Evolutionary conservation across 2,888 invertebrate species (phyloP).

Genomic region (Nemotelus pantherinus): DNA sequence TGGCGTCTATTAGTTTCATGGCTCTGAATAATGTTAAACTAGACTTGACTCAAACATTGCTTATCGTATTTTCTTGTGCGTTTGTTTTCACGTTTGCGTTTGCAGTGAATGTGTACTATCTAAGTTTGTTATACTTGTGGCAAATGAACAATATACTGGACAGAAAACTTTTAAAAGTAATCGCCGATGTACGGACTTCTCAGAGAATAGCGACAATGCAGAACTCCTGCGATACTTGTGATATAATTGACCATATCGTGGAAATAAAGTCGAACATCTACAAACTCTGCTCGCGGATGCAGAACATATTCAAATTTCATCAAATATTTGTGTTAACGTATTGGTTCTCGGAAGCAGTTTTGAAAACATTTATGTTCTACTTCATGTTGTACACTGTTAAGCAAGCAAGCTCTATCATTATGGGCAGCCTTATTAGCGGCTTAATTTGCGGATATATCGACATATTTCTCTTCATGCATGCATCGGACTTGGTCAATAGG

Average conservation of each 20-base stretch:
- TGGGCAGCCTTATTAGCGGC: neutral
- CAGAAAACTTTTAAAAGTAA: neutral
- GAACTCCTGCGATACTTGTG: constrained; percentile 15
- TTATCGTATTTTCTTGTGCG: too few species aligned
- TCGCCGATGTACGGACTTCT: neutral
- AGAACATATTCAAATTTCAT: neutral
- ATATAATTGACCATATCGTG: neutral
- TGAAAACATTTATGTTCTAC: constrained; percentile 21
- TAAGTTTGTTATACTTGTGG: neutral
- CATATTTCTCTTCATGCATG: neutral
- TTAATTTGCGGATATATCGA: neutral
- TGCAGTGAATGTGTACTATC: constrained; percentile 4
- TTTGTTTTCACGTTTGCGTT: neutral
- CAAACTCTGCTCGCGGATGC: neutral
- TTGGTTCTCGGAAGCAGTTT: neutral
- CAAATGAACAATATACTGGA: constrained; percentile 4
- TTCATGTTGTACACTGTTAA: neutral
- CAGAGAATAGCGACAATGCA: neutral
- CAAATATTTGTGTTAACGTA: neutral
- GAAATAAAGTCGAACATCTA: constrained; percentile 4
- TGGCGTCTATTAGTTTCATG: too few species aligned
- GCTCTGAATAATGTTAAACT: too few species aligned
- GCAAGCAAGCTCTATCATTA: neutral
- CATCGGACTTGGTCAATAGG: neutral
- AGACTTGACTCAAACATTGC: too few species aligned